Evolutionary conservation across 2,797 vertebrate species (phyloP).

Genomic region (Xerus rutilus): DNA sequence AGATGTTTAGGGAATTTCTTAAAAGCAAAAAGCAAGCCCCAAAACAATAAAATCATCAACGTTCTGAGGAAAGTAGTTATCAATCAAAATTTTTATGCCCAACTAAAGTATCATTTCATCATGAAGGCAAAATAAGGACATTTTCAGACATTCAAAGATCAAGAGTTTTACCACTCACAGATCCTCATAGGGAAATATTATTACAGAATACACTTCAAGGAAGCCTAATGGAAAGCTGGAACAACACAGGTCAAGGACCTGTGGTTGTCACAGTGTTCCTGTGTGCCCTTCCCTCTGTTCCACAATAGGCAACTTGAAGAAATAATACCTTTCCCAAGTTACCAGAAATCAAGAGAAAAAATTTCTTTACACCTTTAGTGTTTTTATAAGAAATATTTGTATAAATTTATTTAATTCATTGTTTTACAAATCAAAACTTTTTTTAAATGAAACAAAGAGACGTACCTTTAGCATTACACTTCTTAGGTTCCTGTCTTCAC

Average conservation of each 20-base stretch:
- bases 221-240: neutral
- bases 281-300: neutral
- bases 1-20: neutral
- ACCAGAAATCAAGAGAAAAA: constrained; percentile 31
- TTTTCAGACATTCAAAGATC: constrained; percentile 25
- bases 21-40: constrained; percentile 23
- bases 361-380: neutral
- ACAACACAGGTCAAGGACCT: neutral
- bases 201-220: neutral
- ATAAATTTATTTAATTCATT: neutral
- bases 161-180: constrained; percentile 27
- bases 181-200: neutral
- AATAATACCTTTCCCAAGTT: neutral
- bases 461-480: neutral
- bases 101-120: constrained; percentile 19
- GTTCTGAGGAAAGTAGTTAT: neutral
- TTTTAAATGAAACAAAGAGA: neutral
- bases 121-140: neutral
- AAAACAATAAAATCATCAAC: constrained; percentile 37
- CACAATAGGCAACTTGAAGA: neutral
- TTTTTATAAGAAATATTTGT: constrained; percentile 17
- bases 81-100: constrained; percentile 42
- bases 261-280: neutral
- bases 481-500: neutral
- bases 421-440: neutral